phyloP scores from a whole-genome alignment of 2,113 vertebrate genomes.

The Tricholaema leucomelas region DNA sequence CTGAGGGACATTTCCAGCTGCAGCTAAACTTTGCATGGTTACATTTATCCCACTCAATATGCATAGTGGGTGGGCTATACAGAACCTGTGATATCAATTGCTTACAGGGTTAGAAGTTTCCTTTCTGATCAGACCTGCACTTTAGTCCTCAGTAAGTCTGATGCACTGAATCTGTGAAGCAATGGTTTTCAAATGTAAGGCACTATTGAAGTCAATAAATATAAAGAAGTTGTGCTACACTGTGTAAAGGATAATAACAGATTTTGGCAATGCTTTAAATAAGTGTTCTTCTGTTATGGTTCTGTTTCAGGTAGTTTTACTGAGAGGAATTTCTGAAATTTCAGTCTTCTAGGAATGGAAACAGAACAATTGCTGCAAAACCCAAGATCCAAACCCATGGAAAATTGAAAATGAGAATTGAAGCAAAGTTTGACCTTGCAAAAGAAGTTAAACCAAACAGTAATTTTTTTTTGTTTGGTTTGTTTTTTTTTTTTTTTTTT shows the following conservation, averaged over 20 bases:
- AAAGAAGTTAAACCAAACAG: not conserved
- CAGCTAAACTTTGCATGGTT: not conserved
- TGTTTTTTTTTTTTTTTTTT: too few species aligned
- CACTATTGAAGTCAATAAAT: not conserved
- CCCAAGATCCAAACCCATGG: not conserved
- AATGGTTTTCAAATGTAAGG: conserved; percentile 1
- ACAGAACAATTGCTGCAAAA: not conserved
- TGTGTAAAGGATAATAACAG: not conserved
- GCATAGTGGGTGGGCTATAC: not conserved
- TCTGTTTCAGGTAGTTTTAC: not conserved
- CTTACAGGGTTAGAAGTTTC: not conserved
- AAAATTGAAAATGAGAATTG: not conserved
- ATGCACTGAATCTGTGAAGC: not conserved
- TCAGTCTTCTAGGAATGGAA: not conserved
- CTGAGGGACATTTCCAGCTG: not conserved
- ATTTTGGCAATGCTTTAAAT: not conserved
- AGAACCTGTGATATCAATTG: not conserved
- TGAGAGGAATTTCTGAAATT: not conserved
- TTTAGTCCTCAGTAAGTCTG: conserved; percentile 7
- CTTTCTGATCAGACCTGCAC: not conserved
- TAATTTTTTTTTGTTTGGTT: not conserved
- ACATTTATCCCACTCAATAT: not conserved
- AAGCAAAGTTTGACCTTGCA: not conserved
- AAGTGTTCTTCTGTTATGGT: not conserved
- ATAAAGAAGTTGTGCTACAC: not conserved